Conservation (phyloP, 2,888 invertebrate species). For the Cheilosia variabilis region DNA sequence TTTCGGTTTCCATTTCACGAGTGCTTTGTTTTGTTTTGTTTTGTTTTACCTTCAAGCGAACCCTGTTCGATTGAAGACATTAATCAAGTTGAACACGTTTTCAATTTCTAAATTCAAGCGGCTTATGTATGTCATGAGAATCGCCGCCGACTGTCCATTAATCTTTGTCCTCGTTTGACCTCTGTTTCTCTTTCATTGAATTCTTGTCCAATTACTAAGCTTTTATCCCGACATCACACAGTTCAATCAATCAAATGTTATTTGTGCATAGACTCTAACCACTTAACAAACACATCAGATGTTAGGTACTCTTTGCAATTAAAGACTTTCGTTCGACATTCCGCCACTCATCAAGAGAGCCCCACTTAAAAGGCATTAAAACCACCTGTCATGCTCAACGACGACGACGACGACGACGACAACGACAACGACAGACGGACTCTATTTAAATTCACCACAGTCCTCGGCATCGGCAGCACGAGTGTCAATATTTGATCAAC, state of each 20-base stretch:
- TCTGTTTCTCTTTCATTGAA: slow-evolving; percentile 31
- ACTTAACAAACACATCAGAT: slow-evolving; percentile 34
- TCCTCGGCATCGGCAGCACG: slow-evolving; percentile 3
- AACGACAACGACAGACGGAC: slow-evolving; percentile 21
- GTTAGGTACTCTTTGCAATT: slow-evolving; percentile 24
- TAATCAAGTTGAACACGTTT: not conserved
- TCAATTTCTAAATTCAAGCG: slow-evolving; percentile 8
- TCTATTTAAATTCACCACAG: slow-evolving; percentile 50
- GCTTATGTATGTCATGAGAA: slow-evolving; percentile 9
- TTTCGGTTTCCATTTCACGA: not conserved
- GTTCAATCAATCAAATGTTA: slow-evolving; percentile 11
- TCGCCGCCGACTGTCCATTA: not conserved
- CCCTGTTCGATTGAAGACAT: not conserved
- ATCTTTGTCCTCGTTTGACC: slow-evolving; percentile 32
- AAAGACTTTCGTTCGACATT: slow-evolving; percentile 37
- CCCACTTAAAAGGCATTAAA: slow-evolving; percentile 66
- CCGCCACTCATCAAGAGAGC: slow-evolving; percentile 44
- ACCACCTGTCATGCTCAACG: slow-evolving; percentile 62
- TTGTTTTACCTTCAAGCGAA: not conserved
- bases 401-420: slow-evolving; percentile 23
- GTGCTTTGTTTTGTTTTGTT: not conserved
- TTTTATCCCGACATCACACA: not conserved
- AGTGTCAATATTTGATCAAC: slow-evolving; percentile 75
- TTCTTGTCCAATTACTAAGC: not conserved
- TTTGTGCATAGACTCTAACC: slow-evolving; percentile 7